Percentiles rank a stretch among this genome's conserved stretches.
Conservation (phyloP, 2,888 invertebrate genomes). For the Cheiracanthium punctorium region DNA sequence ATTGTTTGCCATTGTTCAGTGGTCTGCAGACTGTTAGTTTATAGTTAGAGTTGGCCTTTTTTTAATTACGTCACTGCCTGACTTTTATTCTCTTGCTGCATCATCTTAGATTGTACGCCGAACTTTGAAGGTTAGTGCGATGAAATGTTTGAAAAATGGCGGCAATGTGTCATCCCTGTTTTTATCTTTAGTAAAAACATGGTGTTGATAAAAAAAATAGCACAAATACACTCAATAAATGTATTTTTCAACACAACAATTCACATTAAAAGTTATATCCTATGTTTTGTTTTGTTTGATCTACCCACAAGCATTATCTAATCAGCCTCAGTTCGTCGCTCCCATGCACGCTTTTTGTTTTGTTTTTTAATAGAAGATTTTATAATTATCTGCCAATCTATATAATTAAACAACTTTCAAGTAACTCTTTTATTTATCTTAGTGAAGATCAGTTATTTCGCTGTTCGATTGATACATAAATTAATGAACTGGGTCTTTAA, state of each 20-base stretch:
- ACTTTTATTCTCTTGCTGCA: slow-evolving; percentile 64
- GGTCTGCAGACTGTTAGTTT: slow-evolving; percentile 70
- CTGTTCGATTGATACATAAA: too few relatives aligned
- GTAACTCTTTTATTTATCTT: too few relatives aligned
- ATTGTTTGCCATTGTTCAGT: slow-evolving; percentile 71
- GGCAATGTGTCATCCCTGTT: slow-evolving; percentile 37
- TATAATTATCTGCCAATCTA: too few relatives aligned
- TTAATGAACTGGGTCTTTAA: too few relatives aligned
- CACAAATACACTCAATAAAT: not conserved
- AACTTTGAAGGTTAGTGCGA: slow-evolving; percentile 60
- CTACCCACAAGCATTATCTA: not conserved
- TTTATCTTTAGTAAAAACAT: not conserved
- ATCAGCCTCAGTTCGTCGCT: not conserved
- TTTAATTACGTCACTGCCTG: slow-evolving; percentile 68
- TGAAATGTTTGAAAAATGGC: slow-evolving; percentile 49
- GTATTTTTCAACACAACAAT: not conserved
- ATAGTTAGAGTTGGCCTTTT: slow-evolving; percentile 68
- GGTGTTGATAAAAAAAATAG: not conserved
- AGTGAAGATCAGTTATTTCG: too few relatives aligned
- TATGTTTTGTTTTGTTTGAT: not conserved
- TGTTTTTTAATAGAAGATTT: too few relatives aligned
- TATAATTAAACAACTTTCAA: too few relatives aligned
- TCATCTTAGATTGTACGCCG: slow-evolving; percentile 42
- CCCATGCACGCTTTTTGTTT: not conserved
- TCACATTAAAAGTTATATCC: not conserved